These are phyloP conservation scores for Rhogogaster chlorosoma DNA, from an alignment of 2,888 invertebrate genomes.

Conservation along the genomic window DNA sequence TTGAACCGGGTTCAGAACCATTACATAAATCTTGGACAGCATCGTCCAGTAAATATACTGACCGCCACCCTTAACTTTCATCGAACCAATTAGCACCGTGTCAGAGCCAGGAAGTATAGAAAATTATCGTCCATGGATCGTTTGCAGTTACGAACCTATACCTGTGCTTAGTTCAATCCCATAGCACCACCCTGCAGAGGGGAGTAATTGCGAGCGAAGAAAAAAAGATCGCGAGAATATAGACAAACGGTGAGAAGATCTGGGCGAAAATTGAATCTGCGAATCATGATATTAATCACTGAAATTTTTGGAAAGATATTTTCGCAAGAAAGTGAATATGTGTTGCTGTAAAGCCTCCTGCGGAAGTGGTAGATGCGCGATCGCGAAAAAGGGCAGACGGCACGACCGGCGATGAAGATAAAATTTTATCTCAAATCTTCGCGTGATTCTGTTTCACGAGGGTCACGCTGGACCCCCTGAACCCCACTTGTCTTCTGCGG, in stretches of 20 bases:
- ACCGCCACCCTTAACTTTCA: conserved; percentile 4
- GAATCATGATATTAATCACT: neutral
- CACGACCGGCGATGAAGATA: conserved; percentile 29
- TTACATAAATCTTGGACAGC: neutral
- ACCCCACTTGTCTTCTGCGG: conserved; percentile 38
- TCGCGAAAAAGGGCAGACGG: conserved; percentile 14
- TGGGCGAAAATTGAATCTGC: neutral
- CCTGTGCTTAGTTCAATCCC: neutral
- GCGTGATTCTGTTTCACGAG: conserved; percentile 48
- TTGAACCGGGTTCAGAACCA: neutral
- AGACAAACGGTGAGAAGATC: neutral
- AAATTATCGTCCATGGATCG: conserved; percentile 21
- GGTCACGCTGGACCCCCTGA: conserved; percentile 34
- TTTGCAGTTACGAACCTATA: conserved; percentile 11
- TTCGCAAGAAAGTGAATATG: neutral
- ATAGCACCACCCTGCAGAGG: no score
- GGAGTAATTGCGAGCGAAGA: neutral
- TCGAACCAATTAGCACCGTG: conserved; percentile 26
- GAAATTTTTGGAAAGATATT: neutral
- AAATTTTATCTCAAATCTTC: conserved; percentile 44
- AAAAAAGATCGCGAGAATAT: neutral
- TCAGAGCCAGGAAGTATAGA: conserved; percentile 25
- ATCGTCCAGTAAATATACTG: neutral
- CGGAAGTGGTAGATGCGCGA: neutral
- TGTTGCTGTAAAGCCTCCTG: conserved; percentile 10